Conservation (phyloP, 2,797 vertebrate genomes). For the Lycodopsis pacificus region DNA sequence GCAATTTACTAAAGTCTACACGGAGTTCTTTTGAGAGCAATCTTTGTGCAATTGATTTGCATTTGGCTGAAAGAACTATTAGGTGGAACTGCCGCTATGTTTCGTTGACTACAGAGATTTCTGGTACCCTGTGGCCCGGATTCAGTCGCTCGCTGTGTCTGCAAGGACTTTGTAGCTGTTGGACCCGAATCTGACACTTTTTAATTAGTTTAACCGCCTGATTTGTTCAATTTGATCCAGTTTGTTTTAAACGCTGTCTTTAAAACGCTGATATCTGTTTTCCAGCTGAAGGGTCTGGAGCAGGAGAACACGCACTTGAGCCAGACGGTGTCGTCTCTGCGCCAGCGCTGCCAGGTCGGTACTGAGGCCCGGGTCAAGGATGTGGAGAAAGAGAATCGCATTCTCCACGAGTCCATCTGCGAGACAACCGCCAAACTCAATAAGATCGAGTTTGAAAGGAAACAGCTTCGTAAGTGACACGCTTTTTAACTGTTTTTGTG, state of each 20-base stretch:
- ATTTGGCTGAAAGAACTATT: conserved; percentile 17
- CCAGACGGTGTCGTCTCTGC: conserved; percentile 91
- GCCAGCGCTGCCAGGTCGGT: conserved; percentile 94
- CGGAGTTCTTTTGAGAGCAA: conserved; percentile 30
- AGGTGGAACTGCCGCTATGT: conserved; percentile 19
- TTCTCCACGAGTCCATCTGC: conserved; percentile 96
- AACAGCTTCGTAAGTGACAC: conserved; percentile 85
- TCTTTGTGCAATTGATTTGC: conserved; percentile 45
- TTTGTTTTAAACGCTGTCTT: not conserved
- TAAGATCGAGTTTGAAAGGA: conserved; percentile 95
- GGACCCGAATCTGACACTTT: conserved; percentile 54
- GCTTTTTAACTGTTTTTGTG: not conserved
- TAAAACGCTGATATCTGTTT: conserved; percentile 3
- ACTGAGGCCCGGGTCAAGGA: conserved; percentile 96
- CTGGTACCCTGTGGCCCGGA: conserved; percentile 25
- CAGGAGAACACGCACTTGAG: conserved; percentile 96
- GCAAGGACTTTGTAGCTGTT: conserved; percentile 35
- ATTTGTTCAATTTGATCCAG: conserved; percentile 26
- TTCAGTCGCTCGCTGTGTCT: conserved; percentile 18
- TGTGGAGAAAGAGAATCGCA: conserved; percentile 96
- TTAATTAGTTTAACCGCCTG: conserved; percentile 54
- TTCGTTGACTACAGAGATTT: conserved; percentile 56
- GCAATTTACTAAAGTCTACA: conserved; percentile 19
- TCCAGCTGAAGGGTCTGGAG: conserved; percentile 92
- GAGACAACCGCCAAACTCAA: conserved; percentile 94